Evolutionary conservation across 2,888 invertebrate species (phyloP).

Genomic region (Lathronympha strigana): DNA sequence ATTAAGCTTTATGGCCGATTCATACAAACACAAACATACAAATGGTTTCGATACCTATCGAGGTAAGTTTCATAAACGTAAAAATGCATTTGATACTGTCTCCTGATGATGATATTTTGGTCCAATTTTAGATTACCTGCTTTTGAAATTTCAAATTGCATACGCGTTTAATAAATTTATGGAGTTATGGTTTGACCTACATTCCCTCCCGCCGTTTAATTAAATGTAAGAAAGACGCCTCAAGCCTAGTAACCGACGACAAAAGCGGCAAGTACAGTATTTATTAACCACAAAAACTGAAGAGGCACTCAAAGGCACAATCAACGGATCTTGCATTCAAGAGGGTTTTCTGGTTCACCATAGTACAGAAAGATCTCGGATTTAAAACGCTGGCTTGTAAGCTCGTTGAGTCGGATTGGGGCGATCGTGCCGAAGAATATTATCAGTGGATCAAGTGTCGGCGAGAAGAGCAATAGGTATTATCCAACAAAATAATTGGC

Average conservation of each 20-base stretch:
- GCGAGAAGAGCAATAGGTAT: slow-evolving; percentile 15
- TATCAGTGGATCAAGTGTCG: slow-evolving; percentile 35
- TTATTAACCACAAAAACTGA: slow-evolving; percentile 28
- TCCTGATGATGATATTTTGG: too few relatives aligned
- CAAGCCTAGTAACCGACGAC: slow-evolving; percentile 11
- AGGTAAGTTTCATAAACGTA: background rate
- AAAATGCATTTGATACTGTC: background rate
- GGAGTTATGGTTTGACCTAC: background rate
- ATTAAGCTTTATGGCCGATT: slow-evolving; percentile 39
- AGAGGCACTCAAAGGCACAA: slow-evolving; percentile 13
- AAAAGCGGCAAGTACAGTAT: slow-evolving; percentile 14
- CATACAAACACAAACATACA: slow-evolving; percentile 29
- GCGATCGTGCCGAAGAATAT: slow-evolving; percentile 39
- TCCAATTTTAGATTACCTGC: background rate
- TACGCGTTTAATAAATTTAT: background rate
- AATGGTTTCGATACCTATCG: background rate
- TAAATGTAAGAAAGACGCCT: slow-evolving; percentile 19
- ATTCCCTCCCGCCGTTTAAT: slow-evolving; percentile 6
- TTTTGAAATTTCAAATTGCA: background rate
- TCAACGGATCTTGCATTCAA: slow-evolving; percentile 19
- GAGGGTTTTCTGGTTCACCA: slow-evolving; percentile 19
- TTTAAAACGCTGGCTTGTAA: slow-evolving; percentile 28
- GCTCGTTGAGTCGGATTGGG: slow-evolving; percentile 19
- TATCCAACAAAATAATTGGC: slow-evolving; percentile 31
- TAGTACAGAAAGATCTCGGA: slow-evolving; percentile 11